phyloP scores from a whole-genome alignment of 1,140 invertebrate species.

The Euura saliciscinereae region DNA sequence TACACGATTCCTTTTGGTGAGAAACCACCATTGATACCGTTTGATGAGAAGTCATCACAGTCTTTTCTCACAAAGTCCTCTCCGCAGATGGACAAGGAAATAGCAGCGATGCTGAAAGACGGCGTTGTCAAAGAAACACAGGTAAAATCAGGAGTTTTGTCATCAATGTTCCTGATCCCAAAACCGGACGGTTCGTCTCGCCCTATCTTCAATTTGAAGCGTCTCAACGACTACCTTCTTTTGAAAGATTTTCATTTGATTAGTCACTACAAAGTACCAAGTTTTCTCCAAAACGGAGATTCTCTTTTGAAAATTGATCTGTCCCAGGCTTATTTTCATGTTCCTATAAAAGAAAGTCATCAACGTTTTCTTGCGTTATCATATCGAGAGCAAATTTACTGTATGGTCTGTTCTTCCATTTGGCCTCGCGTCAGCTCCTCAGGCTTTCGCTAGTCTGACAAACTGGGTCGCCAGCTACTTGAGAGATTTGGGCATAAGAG shows the following conservation, averaged over 20 bases:
- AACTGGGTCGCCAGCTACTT: conserved; percentile 29
- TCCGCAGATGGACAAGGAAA: conserved; percentile 16
- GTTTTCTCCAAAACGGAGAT: conserved; percentile 19
- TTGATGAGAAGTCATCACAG: background rate
- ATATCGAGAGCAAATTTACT: conserved; percentile 16
- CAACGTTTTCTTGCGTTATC: conserved; percentile 26
- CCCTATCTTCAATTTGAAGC: conserved; percentile 32
- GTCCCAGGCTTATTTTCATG: conserved; percentile 23
- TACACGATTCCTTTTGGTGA: conserved; percentile 19
- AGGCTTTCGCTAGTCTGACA: conserved; percentile 33
- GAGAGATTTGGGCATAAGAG: conserved; percentile 20
- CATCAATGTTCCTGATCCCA: conserved; percentile 32
- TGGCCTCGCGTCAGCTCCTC: conserved; percentile 31
- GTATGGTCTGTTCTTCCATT: conserved; percentile 37
- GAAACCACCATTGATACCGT: conserved; percentile 11
- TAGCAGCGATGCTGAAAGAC: background rate
- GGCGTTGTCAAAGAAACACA: conserved; percentile 10
- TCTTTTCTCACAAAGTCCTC: conserved; percentile 16
- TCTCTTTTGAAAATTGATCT: conserved; percentile 23
- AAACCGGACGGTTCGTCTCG: conserved; percentile 27
- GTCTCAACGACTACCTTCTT: conserved; percentile 26
- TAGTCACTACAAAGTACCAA: conserved; percentile 23
- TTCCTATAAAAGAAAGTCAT: conserved; percentile 24
- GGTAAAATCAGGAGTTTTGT: conserved; percentile 27
- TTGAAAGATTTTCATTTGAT: conserved; percentile 26